Base-by-base conservation (phyloP, 2,888 invertebrate species). In the Plagiodera versicolora region DNA sequence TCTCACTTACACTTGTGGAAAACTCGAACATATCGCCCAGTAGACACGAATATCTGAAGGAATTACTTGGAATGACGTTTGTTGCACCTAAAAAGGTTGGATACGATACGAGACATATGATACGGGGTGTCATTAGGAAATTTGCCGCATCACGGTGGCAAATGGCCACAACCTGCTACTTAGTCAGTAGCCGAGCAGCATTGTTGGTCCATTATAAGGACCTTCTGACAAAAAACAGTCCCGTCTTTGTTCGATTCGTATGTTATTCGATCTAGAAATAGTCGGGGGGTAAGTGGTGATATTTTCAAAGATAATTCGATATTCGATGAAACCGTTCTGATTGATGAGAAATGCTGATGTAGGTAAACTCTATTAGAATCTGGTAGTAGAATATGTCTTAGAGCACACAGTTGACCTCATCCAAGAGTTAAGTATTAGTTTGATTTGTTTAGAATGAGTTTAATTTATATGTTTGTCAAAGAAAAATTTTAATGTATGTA, bases 81-180 rank as follows among this genome's bases (percentile, higher is more conserved):
- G 72, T 72, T 75, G 72, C 74, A 70, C 14, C 73, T 64, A 70
- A 68, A 69, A 71, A 71, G 74, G 73, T 70, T 72, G 68, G 72
- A 73, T 72, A 47, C 24, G 53, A 32, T 51, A 32, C 35, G 28
- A 51, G 73, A 73, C 74, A 72, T 72, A 77, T 77, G 77, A n/a
- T n/a, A 24, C 73, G 73, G 77, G 78, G 78, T 79, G 79, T 79
- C 79, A 79, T 80, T 79, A 79, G 75, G 74, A 75, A 75, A 77
- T n/a, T 70, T 76, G 79, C 79, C 79, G 76, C 72, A 79, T 80
- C 80, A 80, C 75, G 78, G 78, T 77, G 75, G 79, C 77, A 80
- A 80, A 80, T 80, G 79, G 79, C 71, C 73, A 70, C 79, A 78
- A 79, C 78, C 78, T 79, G 79, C 79, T 80, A 80, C 80, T 80